phyloP scores from a whole-genome alignment of 2,888 invertebrate species.

The Euplagia quadripunctaria region DNA sequence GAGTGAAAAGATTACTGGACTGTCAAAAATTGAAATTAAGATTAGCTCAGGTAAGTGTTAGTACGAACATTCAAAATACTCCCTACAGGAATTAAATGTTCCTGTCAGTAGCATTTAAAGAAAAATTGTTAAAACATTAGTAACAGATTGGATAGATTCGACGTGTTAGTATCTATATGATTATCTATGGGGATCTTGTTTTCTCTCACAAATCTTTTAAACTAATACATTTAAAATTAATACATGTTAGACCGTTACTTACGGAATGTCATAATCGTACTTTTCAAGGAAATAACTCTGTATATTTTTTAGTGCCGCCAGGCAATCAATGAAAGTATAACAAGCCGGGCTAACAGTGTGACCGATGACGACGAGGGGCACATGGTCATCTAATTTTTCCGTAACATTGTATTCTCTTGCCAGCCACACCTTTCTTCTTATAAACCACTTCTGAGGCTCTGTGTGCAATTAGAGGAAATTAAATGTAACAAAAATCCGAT shows the following conservation, averaged over 20 bases:
- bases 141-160: too few species aligned
- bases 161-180: too few species aligned
- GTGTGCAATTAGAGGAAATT: conserved; percentile 10
- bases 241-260: background rate
- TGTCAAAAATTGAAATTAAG: too few species aligned
- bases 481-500: background rate
- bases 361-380: conserved; percentile 72
- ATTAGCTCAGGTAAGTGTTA: too few species aligned
- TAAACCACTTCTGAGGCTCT: conserved; percentile 77
- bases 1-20: too few species aligned
- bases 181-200: too few species aligned
- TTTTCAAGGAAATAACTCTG: conserved; percentile 60
- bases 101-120: too few species aligned
- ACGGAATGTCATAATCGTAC: conserved; percentile 16
- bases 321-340: conserved; percentile 64
- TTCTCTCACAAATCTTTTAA: too few species aligned
- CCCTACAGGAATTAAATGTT: too few species aligned
- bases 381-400: conserved; percentile 51
- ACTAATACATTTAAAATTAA: too few species aligned
- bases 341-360: conserved; percentile 74
- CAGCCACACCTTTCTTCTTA: conserved; percentile 75
- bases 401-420: conserved; percentile 49
- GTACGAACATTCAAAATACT: too few species aligned
- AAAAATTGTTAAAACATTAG: too few species aligned
- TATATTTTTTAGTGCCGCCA: conserved; percentile 68